Evolutionary conservation across 1,140 invertebrate genomes (phyloP).

Genomic region (Galleria mellonella): DNA sequence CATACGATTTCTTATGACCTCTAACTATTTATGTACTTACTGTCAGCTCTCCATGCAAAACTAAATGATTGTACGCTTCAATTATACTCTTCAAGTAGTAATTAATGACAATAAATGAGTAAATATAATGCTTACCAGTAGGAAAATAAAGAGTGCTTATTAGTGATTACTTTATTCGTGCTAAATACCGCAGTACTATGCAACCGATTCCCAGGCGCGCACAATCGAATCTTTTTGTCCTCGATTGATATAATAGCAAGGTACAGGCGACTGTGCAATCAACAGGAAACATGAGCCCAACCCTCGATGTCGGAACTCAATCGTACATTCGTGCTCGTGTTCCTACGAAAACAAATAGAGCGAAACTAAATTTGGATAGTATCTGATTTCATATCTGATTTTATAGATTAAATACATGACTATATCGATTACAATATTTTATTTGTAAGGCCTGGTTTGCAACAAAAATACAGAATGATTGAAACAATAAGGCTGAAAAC

Average conservation of each 20-base stretch:
- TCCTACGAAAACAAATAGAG: slow-evolving; percentile 33
- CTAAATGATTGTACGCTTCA: too few relatives aligned
- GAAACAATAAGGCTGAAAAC: too few relatives aligned
- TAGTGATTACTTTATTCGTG: background rate
- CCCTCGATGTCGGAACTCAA: slow-evolving; percentile 36
- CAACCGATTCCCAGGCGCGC: slow-evolving; percentile 39
- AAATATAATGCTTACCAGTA: too few relatives aligned
- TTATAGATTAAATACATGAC: background rate
- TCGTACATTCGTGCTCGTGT: slow-evolving; percentile 15
- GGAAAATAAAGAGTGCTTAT: background rate
- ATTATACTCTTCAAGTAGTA: too few relatives aligned
- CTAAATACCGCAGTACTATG: slow-evolving; percentile 3
- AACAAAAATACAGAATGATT: too few relatives aligned
- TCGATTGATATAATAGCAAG: slow-evolving; percentile 32
- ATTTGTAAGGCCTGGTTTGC: too few relatives aligned
- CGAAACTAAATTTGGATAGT: slow-evolving; percentile 36
- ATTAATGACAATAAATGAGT: too few relatives aligned
- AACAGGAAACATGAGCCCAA: slow-evolving; percentile 52
- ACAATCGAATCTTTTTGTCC: slow-evolving; percentile 51
- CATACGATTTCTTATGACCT: too few relatives aligned
- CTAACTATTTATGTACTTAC: too few relatives aligned
- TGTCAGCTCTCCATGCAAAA: too few relatives aligned
- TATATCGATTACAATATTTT: background rate
- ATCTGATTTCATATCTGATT: slow-evolving; percentile 18
- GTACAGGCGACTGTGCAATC: slow-evolving; percentile 31